Conservation (phyloP, 2,888 invertebrate genomes). For the Chrysotoxum bicinctum region DNA sequence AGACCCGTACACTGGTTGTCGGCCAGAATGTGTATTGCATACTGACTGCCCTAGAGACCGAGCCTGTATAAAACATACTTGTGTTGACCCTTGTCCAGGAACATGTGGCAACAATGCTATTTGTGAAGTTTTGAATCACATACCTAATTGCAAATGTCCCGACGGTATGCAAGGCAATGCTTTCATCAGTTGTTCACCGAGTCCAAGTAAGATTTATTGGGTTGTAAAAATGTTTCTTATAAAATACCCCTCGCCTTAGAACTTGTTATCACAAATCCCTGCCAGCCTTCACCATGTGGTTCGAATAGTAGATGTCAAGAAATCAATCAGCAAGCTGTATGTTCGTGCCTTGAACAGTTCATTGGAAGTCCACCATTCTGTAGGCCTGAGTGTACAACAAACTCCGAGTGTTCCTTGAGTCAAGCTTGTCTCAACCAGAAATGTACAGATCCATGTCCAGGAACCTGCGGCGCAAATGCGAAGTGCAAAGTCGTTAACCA, state of each 20-base stretch:
- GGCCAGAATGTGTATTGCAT: constrained; percentile 88
- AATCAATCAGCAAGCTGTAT: constrained; percentile 86
- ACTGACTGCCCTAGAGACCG: constrained; percentile 86
- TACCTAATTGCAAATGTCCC: constrained; percentile 86
- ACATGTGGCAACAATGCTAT: constrained; percentile 87
- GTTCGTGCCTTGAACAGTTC: constrained; percentile 86
- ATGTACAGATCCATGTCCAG: constrained; percentile 88
- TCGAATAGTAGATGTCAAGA: constrained; percentile 85
- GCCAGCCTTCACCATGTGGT: constrained; percentile 86
- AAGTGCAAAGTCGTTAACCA: constrained; percentile 90
- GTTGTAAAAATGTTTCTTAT: background rate
- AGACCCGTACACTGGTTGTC: constrained; percentile 87
- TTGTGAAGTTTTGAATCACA: constrained; percentile 89
- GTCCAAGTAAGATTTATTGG: constrained; percentile 82
- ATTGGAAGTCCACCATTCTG: constrained; percentile 87
- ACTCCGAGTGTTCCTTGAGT: constrained; percentile 87
- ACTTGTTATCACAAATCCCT: constrained; percentile 79
- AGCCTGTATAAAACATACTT: constrained; percentile 88
- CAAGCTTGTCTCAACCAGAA: constrained; percentile 88
- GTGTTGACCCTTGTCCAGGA: constrained; percentile 88
- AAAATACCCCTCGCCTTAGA: constrained; percentile 74
- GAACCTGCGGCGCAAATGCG: constrained; percentile 87
- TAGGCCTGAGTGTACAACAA: constrained; percentile 88
- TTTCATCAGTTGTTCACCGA: constrained; percentile 85
- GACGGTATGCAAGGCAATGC: constrained; percentile 87